Evolutionary conservation across 1,140 invertebrate genomes (phyloP).

Genomic region (Stegodyphus dumicola): DNA sequence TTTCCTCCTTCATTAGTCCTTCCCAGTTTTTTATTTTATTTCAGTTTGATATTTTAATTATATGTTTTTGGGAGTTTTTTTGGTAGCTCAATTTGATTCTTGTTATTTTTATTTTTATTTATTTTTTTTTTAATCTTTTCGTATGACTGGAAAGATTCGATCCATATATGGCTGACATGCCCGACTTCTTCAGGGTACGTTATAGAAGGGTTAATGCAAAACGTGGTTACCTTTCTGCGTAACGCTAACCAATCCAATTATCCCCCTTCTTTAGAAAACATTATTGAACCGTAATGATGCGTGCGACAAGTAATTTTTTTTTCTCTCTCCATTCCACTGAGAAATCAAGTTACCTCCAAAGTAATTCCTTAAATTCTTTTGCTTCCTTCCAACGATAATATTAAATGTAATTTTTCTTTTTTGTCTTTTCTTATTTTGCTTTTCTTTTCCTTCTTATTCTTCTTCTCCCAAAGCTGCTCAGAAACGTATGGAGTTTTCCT

Average conservation of each 20-base stretch:
- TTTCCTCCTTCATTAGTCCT: too few relatives aligned
- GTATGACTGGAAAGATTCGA: too few relatives aligned
- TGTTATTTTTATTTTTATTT: too few relatives aligned
- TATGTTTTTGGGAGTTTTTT: too few relatives aligned
- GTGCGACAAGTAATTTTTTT: conserved; percentile 11
- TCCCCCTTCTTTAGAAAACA: conserved; percentile 9
- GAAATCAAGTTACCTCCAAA: conserved; percentile 44
- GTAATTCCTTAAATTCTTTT: conserved; percentile 32
- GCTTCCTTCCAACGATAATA: conserved; percentile 10
- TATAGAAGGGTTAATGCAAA: not conserved
- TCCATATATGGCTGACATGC: too few relatives aligned
- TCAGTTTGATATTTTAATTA: too few relatives aligned
- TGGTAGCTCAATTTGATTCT: too few relatives aligned
- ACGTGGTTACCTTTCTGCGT: not conserved
- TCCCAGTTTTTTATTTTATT: too few relatives aligned
- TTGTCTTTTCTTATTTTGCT: too few relatives aligned
- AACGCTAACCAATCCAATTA: conserved; percentile 25
- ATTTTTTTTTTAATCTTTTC: too few relatives aligned
- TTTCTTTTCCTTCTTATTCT: not conserved
- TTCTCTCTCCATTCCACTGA: not conserved
- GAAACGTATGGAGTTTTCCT: conserved; percentile 30
- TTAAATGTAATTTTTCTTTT: conserved; percentile 33
- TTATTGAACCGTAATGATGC: conserved; percentile 36
- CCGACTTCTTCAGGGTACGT: too few relatives aligned
- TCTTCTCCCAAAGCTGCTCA: not conserved